Evolutionary conservation across 2,113 vertebrate genomes (phyloP).

Genomic region (Cololabis saira): DNA sequence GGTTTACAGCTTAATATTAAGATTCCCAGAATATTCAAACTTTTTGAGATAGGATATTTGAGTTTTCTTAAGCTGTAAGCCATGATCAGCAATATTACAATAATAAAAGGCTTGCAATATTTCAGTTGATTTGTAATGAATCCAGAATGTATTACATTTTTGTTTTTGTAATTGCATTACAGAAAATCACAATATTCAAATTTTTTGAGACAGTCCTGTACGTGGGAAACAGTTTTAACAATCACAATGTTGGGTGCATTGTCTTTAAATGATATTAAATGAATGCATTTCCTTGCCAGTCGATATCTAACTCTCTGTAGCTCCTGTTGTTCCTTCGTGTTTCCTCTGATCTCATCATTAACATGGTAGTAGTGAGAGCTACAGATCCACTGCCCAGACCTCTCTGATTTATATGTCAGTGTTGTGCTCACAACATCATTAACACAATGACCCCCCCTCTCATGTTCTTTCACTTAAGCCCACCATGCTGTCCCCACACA

Average conservation of each 20-base stretch:
- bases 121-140: too few relatives aligned
- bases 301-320: constrained; percentile 14
- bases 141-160: too few relatives aligned
- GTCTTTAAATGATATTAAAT: not conserved
- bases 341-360: constrained; percentile 41
- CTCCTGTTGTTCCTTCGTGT: constrained; percentile 29
- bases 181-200: too few relatives aligned
- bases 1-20: too few relatives aligned
- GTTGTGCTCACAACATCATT: not conserved
- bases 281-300: too few relatives aligned
- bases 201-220: too few relatives aligned
- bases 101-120: too few relatives aligned
- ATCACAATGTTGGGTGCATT: not conserved
- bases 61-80: too few relatives aligned
- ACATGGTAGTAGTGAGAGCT: constrained; percentile 7
- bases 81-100: too few relatives aligned
- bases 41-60: too few relatives aligned
- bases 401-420: not conserved
- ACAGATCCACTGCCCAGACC: constrained; percentile 23
- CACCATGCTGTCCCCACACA: not conserved
- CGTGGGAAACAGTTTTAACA: not conserved
- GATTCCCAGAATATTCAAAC: too few relatives aligned
- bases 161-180: too few relatives aligned
- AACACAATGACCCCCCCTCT: not conserved
- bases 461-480: not conserved